Evolutionary conservation across 2,888 invertebrate species (phyloP), one percentile per base, ranked within the genome.

Genomic region (Cheilosia variabilis): DNA sequence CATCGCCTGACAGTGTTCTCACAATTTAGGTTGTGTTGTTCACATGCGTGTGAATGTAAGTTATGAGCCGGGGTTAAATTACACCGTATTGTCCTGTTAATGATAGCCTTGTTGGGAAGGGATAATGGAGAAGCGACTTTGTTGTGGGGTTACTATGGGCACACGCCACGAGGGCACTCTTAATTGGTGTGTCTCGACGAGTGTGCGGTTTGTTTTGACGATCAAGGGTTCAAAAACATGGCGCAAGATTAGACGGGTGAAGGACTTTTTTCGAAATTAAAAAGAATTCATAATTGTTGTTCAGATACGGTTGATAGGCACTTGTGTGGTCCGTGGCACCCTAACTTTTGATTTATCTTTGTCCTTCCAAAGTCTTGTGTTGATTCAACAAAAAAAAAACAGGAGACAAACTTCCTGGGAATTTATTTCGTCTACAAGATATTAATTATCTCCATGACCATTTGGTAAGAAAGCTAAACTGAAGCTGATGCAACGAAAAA

Each of bases 41-140:
- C n/a, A 52, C 52, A 52, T 15, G 13, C 22, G 52, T 52, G 52
- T 24, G 52, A 52, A 24, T 63, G 65, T 37, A 13, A 34, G 24
- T 41, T 24, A 37, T 57, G 69, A 22, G 55, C 37, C 1, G 22
- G 72, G 50, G 41, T 72, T 79, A 43, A 24, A 58, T 79, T 79
- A 79, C 79, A 65, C 37, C 17, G n/a, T 53, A 72, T 65, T 79
- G 65, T 72, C 72, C 72, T 79, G 50, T n/a, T 72, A 79, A 72
- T 79, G 79, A 79, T 58, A 58, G n/a, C 62, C n/a, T 41, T 41
- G 24, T 24, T 53, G 43, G 62, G 22, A 15, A 22, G 10, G 7
- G 17, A 47, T 65, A 75, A 77, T 68, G 53, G 13, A 19, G 31
- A 31, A 43, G 24, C 24, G 41, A 53, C 71, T 58, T 52, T 69